These are phyloP conservation scores for Myanophis thanlyinensis DNA, from an alignment of 2,113 vertebrate species.

Conservation along the genomic window DNA sequence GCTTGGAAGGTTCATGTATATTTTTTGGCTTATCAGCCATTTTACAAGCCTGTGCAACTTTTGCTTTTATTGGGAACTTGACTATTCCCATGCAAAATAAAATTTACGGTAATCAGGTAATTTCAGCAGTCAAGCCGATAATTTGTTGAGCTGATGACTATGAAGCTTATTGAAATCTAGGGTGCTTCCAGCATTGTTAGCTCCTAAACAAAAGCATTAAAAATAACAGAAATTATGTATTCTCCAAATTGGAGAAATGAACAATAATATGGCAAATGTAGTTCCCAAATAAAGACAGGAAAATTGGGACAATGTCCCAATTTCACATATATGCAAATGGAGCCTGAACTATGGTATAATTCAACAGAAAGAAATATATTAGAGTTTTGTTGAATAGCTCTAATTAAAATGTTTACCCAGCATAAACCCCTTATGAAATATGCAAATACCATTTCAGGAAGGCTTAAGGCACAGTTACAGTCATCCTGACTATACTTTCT, in stretches of 20 bases:
- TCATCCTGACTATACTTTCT: not conserved
- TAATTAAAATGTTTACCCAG: not conserved
- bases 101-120: not conserved
- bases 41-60: not conserved
- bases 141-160: not conserved
- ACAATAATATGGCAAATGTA: not conserved
- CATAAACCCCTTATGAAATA: not conserved
- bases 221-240: not conserved
- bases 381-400: not conserved
- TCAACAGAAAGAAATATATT: not conserved
- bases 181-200: not conserved
- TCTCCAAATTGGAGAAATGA: not conserved
- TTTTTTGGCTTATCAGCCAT: not conserved
- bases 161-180: not conserved
- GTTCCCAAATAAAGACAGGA: not conserved
- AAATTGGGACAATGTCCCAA: not conserved
- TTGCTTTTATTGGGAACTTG: not conserved
- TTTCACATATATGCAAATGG: not conserved
- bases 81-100: not conserved
- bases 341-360: not conserved
- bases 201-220: not conserved
- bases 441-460: not conserved
- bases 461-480: not conserved
- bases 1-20: not conserved
- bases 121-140: not conserved